phyloP scores from a whole-genome alignment of 92 coral and sea anemone species.

The Palythoa grandiflora region DNA sequence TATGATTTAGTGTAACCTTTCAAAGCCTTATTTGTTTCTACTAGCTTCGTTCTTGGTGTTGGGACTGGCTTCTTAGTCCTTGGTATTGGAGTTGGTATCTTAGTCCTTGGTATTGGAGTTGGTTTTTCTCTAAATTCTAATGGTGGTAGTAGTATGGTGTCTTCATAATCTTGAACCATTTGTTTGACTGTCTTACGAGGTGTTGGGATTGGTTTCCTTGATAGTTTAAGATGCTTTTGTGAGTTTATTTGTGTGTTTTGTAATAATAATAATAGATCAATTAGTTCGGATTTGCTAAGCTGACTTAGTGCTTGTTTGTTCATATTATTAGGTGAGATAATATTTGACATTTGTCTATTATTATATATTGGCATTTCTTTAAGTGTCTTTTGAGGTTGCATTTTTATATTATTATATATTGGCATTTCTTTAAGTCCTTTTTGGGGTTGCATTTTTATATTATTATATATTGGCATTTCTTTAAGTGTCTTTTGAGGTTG shows the following conservation, averaged over 20 bases:
- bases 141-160: too few relatives aligned
- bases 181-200: neutral
- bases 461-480: too few relatives aligned
- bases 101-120: constrained; percentile 5
- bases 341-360: constrained; percentile 10
- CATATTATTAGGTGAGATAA: constrained; percentile 43
- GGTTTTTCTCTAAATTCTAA: too few relatives aligned
- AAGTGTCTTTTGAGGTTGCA: too few relatives aligned
- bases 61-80: constrained; percentile 6
- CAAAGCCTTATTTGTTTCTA: constrained; percentile 1
- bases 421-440: too few relatives aligned
- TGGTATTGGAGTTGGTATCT: constrained; percentile 12
- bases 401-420: too few relatives aligned
- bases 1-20: neutral
- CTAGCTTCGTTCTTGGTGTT: neutral
- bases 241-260: neutral
- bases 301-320: neutral
- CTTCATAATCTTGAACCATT: constrained; percentile 19
- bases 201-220: constrained; percentile 24
- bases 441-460: too few relatives aligned
- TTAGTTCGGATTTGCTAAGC: constrained; percentile 41
- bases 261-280: constrained; percentile 30
- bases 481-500: too few relatives aligned
- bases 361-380: too few relatives aligned
- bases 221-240: neutral